phyloP scores from a whole-genome alignment of 2,888 invertebrate species.

The Coelinius sp. region DNA sequence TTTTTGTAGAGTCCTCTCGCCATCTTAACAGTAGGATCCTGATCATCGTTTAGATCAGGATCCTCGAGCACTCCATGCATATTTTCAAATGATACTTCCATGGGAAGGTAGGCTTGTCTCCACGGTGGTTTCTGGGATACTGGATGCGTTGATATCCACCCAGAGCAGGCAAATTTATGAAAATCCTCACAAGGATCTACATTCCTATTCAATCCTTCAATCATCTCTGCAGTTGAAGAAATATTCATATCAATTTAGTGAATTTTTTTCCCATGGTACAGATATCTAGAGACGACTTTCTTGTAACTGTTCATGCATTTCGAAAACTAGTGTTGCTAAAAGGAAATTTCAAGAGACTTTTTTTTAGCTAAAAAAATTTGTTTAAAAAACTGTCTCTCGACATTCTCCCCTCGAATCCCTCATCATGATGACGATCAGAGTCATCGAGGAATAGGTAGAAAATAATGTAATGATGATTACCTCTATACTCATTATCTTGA shows the following conservation, averaged over 20 bases:
- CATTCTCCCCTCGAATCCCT: too few species aligned
- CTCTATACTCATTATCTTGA: slow-evolving; percentile 77
- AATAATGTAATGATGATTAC: slow-evolving; percentile 62
- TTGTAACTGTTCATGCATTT: too few species aligned
- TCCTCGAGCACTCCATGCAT: slow-evolving; percentile 75
- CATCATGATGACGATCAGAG: too few species aligned
- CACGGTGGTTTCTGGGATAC: slow-evolving; percentile 79
- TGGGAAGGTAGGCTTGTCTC: slow-evolving; percentile 76
- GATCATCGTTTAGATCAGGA: slow-evolving; percentile 68
- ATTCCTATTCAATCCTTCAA: slow-evolving; percentile 76
- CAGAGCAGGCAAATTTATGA: slow-evolving; percentile 81
- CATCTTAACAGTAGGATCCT: slow-evolving; percentile 73
- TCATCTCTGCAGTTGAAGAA: slow-evolving; percentile 74
- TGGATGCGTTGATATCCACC: slow-evolving; percentile 78
- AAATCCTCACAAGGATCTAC: slow-evolving; percentile 79
- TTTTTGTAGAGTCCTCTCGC: slow-evolving; percentile 77
- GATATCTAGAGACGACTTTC: too few species aligned
- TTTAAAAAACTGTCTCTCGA: too few species aligned
- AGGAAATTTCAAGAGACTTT: too few species aligned
- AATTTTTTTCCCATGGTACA: too few species aligned
- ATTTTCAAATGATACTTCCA: slow-evolving; percentile 75
- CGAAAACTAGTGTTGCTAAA: too few species aligned
- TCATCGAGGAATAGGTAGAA: too few species aligned
- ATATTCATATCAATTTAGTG: neutral
- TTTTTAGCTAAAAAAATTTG: too few species aligned